phyloP scores from a whole-genome alignment of 2,888 invertebrate genomes.

The Teinopalpus imperialis region DNA sequence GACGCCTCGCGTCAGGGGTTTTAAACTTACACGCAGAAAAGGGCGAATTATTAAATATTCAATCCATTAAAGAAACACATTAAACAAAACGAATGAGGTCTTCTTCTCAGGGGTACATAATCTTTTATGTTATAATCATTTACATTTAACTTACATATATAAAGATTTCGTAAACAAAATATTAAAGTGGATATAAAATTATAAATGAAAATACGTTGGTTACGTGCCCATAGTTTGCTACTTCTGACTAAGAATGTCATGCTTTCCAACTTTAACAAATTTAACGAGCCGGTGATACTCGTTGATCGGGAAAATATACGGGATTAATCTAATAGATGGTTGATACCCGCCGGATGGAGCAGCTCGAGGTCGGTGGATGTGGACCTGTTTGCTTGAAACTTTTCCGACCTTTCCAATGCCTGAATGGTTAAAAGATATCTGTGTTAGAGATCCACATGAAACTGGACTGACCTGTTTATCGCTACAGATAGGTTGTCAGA shows the following conservation, averaged over 20 bases:
- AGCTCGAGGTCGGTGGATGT: conserved; percentile 32
- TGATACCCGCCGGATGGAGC: conserved; percentile 47
- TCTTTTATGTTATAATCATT: too few relatives aligned
- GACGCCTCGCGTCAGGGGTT: conserved; percentile 32
- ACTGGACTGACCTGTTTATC: conserved; percentile 21
- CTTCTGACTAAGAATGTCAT: conserved; percentile 31
- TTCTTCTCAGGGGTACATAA: too few relatives aligned
- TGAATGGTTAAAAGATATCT: conserved; percentile 23
- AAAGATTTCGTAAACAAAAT: too few relatives aligned
- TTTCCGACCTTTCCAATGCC: conserved; percentile 49
- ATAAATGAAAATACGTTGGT: too few relatives aligned
- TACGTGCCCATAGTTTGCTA: conserved; percentile 37
- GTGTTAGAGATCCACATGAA: conserved; percentile 29
- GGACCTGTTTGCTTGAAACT: conserved; percentile 32
- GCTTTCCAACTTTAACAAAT: conserved; percentile 64
- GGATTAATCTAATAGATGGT: conserved; percentile 45
- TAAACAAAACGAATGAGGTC: too few relatives aligned
- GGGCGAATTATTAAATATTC: too few relatives aligned
- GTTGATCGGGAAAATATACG: conserved; percentile 46
- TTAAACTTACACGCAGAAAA: conserved; percentile 31
- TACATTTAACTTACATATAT: too few relatives aligned
- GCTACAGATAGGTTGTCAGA: neutral
- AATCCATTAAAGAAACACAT: too few relatives aligned
- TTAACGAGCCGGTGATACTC: conserved; percentile 43
- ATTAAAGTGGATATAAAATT: neutral